These are phyloP conservation scores for Ephestia elutella DNA, from an alignment of 1,140 invertebrate genomes.

Conservation along the genomic window DNA sequence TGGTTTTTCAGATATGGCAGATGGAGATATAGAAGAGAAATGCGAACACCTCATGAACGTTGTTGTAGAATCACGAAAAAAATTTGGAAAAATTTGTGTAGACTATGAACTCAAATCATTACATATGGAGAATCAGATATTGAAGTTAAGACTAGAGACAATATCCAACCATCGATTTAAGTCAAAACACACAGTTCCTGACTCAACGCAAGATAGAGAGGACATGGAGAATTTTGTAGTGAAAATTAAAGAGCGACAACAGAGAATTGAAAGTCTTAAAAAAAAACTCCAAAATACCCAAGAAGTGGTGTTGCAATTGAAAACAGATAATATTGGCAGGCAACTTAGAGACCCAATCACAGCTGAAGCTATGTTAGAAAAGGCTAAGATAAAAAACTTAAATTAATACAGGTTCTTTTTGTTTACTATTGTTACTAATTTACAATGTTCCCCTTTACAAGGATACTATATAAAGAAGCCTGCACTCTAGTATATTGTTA, in stretches of 20 bases:
- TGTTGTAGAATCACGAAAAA: conserved; percentile 54
- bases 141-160: conserved; percentile 44
- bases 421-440: too few relatives aligned
- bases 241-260: conserved; percentile 35
- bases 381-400: conserved; percentile 26
- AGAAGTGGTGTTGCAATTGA: conserved; percentile 41
- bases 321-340: conserved; percentile 34
- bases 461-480: too few relatives aligned
- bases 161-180: conserved; percentile 42
- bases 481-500: too few relatives aligned
- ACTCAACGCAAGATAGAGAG: conserved; percentile 27
- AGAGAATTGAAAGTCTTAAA: conserved; percentile 34
- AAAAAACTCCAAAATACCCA: conserved; percentile 37
- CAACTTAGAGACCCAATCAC: conserved; percentile 36
- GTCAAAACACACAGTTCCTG: conserved; percentile 33
- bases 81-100: conserved; percentile 38
- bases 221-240: conserved; percentile 41
- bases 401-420: not conserved
- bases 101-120: conserved; percentile 52
- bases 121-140: conserved; percentile 47
- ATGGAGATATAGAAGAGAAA: conserved; percentile 38
- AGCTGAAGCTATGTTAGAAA: conserved; percentile 32
- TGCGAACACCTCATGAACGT: conserved; percentile 57
- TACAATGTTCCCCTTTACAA: too few relatives aligned
- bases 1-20: conserved; percentile 11